Conservation (phyloP, 2,888 invertebrate genomes). For the Aspidiotus rigidus region DNA sequence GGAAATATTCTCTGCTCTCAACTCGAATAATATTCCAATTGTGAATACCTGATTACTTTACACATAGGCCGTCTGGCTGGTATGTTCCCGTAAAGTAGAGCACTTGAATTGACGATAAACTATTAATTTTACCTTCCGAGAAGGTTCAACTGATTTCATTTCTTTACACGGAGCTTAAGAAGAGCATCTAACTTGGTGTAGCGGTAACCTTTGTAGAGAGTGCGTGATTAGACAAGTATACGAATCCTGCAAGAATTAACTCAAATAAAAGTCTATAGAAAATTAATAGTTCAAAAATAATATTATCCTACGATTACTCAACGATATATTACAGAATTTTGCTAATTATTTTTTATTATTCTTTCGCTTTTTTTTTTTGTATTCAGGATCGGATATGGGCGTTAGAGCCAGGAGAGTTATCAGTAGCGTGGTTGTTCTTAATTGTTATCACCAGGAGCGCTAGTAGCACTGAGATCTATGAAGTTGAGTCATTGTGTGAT, state of each 20-base stretch:
- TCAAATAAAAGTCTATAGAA: not conserved
- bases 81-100: not conserved
- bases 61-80: not conserved
- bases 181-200: not conserved
- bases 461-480: no score
- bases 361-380: not conserved
- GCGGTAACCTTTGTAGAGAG: not conserved
- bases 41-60: not conserved
- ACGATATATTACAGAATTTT: slow-evolving; percentile 17
- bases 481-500: no score
- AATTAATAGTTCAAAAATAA: not conserved
- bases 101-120: slow-evolving; percentile 9
- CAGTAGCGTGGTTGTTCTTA: no score
- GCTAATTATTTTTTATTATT: not conserved
- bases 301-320: slow-evolving; percentile 12
- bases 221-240: not conserved
- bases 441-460: no score
- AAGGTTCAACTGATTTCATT: not conserved
- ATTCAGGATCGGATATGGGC: slow-evolving; percentile 11
- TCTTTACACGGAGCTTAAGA: not conserved
- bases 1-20: not conserved
- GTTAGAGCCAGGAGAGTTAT: slow-evolving; percentile 20
- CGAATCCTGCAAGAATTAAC: not conserved
- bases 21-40: not conserved
- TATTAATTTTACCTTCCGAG: slow-evolving; percentile 18